Base-by-base conservation (phyloP, 2,797 vertebrate genomes). In the Echiichthys vipera region DNA sequence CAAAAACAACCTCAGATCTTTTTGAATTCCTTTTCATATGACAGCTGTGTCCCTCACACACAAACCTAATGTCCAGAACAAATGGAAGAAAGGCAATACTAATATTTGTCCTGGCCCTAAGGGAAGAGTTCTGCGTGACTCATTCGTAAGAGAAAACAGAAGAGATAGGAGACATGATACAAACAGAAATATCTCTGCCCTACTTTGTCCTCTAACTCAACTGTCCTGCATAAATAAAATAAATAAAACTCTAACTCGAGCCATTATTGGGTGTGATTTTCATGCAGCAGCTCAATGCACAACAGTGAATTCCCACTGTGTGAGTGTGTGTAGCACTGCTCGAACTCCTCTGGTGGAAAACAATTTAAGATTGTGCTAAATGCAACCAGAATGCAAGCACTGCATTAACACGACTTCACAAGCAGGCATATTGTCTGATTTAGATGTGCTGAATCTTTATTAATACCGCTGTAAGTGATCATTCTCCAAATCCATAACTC, bases 101-200 rank as follows among this genome's bases (percentile, higher is more conserved):
- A 70, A 76, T 62, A 78, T 78, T 66, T 76, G 37, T 63, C 55
- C 77, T 46, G 0, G 54, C 42, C 66, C 34, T 3, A 43, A 18
- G 45, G 53, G 47, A 50, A 55, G 3, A 55, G 55, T 24, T 63
- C 13, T 45, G 47, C 30, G 18, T 37, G 75, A 80, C 45, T 84
- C 59, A 83, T 59, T 65, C 39, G 47, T 22, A 37, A 69, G 47
- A 62, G 13, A 59, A 76, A 71, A 51, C 12, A 11, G 18, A 67
- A 51, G 27, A 65, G 20, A 32, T 7, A 61, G 32, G 40, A 74
- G 78, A 58, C n/a, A n/a, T n/a, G n/a, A n/a, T n/a, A n/a, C 34
- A 76, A 56, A 74, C 10, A 57, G 18, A 24, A 68, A 29, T 36
- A 29, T 40, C 11, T 2, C 22, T 58, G 53, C 43, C 66, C 18